Percentiles rank a stretch among this genome's conserved stretches.
These are phyloP conservation scores for Coracopsis vasa DNA, from an alignment of 2,113 vertebrate genomes.

Conservation along the genomic window DNA sequence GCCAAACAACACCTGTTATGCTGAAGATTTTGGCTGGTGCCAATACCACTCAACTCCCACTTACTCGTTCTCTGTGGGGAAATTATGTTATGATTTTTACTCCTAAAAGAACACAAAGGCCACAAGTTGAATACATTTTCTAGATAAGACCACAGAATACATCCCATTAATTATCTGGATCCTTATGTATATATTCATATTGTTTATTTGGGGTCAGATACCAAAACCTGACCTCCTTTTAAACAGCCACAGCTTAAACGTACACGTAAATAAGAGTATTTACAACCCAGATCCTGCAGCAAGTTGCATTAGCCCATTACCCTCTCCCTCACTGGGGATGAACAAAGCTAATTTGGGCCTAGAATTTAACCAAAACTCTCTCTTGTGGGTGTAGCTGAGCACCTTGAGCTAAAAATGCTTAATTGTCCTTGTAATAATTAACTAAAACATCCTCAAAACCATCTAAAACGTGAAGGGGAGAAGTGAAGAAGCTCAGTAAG, in stretches of 20 bases:
- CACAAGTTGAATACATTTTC: constrained; percentile 18
- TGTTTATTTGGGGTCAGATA: constrained; percentile 55
- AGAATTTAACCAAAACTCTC: not conserved
- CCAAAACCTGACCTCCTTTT: constrained; percentile 45
- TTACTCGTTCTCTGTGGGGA: not conserved
- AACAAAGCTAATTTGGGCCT: not conserved
- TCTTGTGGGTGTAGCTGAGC: not conserved
- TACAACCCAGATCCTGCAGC: not conserved
- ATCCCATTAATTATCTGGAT: constrained; percentile 33
- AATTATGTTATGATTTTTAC: not conserved
- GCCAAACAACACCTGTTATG: not conserved
- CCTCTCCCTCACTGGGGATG: not conserved
- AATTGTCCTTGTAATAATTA: not conserved
- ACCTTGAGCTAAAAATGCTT: not conserved
- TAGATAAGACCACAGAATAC: constrained; percentile 24
- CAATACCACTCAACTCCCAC: not conserved
- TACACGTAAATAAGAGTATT: not conserved
- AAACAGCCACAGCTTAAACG: not conserved
- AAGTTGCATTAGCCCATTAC: not conserved
- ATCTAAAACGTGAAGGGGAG: not conserved
- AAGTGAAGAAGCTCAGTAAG: not conserved
- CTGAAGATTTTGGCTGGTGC: constrained; percentile 14
- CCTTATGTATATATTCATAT: not conserved
- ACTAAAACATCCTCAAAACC: not conserved
- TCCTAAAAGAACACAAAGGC: constrained; percentile 3